Base-by-base conservation (phyloP, 1,140 invertebrate species). In the Heliconius eleuchia region DNA sequence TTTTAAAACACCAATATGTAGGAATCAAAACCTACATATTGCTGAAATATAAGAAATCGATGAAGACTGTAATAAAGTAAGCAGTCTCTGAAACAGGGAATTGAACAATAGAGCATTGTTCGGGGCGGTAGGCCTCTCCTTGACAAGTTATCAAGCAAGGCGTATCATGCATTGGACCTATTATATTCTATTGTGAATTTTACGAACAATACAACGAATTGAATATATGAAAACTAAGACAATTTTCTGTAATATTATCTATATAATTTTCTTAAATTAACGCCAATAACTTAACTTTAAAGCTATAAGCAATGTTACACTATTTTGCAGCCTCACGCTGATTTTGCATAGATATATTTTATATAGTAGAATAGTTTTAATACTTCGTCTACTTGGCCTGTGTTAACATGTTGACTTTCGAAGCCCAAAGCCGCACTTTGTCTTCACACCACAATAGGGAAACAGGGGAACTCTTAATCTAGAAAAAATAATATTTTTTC, bases 21-120 rank as follows among this genome's bases (percentile, higher is more conserved):
- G 23, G 9, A 9, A 9, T 13, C 27, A 23, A 66, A 66, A 6
- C 23, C 3, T 46, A 13, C 9, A 13, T 66, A 27, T 66, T 66
- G 23, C 60, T 66, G 60, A 66, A 66, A 66, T 66, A 27, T 66
- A 66, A 66, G 13, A 66, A 66, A 66, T 66, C 30, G 8, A 66
- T 66, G 60, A 66, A 66, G 27, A 66, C n/a, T 66, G 27, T 66
- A 7, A 66, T 66, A 7, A 66, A 66, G 73, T 79, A 60, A 50
- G 34, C 18, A 46, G 57, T 79, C 66, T 79, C 27, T 70, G n/a
- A 76, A 76, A 76, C 52, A 52, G 78, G 78, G 55, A 71, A 55
- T 79, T 74, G 60, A 50, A 79, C 78, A 79, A 79, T 79, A 50
- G 78, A 8, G 73, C 30, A 79, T 79, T 79, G 78, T 74, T 70